phyloP scores from a whole-genome alignment of 2,797 vertebrate genomes.

The Pseudotriccus pelzelni region DNA sequence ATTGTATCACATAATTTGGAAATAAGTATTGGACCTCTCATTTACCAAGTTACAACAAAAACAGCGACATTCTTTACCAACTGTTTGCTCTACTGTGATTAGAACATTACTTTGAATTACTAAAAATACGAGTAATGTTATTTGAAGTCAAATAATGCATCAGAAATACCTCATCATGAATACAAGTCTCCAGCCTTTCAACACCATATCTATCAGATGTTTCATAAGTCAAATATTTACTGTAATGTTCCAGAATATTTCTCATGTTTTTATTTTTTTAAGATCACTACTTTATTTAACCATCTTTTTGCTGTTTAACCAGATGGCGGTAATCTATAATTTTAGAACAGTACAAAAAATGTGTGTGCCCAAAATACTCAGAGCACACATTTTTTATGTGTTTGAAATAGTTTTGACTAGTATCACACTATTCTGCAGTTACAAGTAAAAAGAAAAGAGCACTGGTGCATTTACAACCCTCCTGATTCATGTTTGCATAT shows the following conservation, averaged over 20 bases:
- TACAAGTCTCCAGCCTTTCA: neutral
- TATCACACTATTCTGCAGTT: neutral
- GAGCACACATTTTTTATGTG: accelerated
- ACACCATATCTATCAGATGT: neutral
- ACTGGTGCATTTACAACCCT: neutral
- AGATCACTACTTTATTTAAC: neutral
- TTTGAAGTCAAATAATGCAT: neutral
- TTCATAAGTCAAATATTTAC: neutral
- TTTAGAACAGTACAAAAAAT: neutral
- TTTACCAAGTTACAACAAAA: neutral
- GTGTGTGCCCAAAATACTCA: neutral
- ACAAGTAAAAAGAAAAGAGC: neutral
- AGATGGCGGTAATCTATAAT: neutral
- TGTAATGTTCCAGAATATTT: neutral
- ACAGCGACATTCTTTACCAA: neutral
- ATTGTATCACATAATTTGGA: neutral
- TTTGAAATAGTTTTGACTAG: neutral
- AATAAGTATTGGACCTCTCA: neutral
- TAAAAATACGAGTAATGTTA: neutral
- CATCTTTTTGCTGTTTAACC: neutral
- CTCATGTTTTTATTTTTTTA: neutral
- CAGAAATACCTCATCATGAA: neutral
- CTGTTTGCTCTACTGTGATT: neutral
- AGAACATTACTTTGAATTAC: neutral
- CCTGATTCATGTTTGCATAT: neutral